A percentile compares a stretch with the other conserved stretches of the same genome.
These are phyloP conservation scores for Ganaspis sp. DNA, from an alignment of 1,140 invertebrate species.

Conservation along the genomic window DNA sequence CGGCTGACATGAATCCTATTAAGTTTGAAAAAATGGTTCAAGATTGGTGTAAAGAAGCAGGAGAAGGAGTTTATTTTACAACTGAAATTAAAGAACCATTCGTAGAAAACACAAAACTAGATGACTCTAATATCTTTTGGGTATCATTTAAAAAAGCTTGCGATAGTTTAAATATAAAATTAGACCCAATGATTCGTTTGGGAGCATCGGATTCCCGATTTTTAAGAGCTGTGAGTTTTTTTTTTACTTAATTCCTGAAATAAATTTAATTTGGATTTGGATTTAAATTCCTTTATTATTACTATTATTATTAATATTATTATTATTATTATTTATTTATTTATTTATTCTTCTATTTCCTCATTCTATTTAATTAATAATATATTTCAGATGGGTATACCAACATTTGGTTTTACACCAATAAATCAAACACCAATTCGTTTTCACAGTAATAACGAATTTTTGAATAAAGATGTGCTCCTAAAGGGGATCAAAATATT, in stretches of 20 bases:
- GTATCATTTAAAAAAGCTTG: conserved; percentile 82
- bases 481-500: conserved; percentile 84
- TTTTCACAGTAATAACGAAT: conserved; percentile 87
- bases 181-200: conserved; percentile 85
- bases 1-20: conserved; percentile 82
- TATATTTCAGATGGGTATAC: conserved; percentile 77
- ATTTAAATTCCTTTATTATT: no score
- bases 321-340: neutral
- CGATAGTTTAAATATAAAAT: conserved; percentile 77
- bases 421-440: conserved; percentile 86
- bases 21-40: conserved; percentile 86
- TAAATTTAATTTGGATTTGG: no score
- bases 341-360: no score
- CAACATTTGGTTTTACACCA: conserved; percentile 85
- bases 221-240: conserved; percentile 78
- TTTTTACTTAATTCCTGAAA: neutral
- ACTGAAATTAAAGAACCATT: conserved; percentile 84
- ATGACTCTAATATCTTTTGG: conserved; percentile 88
- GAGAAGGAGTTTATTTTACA: conserved; percentile 84
- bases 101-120: conserved; percentile 81
- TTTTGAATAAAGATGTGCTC: conserved; percentile 83
- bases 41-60: conserved; percentile 89
- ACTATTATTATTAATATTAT: no score
- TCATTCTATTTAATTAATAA: neutral
- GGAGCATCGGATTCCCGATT: conserved; percentile 88